These are phyloP conservation scores for Molossus molossus DNA, from an alignment of 2,797 vertebrate species.

Conservation along the genomic window DNA sequence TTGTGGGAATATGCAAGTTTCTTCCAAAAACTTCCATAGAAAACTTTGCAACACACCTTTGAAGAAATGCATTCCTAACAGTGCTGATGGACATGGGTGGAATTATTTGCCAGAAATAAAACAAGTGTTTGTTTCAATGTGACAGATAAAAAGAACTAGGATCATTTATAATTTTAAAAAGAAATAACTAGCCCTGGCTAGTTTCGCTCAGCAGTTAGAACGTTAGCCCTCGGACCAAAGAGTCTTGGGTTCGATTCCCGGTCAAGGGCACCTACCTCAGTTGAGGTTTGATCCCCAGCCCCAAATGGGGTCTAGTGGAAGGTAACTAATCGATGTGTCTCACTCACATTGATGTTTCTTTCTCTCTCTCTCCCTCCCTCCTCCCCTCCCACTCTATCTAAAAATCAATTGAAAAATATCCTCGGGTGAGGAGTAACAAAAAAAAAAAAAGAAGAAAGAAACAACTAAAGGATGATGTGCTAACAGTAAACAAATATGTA, in stretches of 20 bases:
- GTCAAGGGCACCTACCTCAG: too few relatives aligned
- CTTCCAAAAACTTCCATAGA: not conserved
- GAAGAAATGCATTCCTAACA: not conserved
- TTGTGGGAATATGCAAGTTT: not conserved
- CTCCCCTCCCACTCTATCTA: too few relatives aligned
- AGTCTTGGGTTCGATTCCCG: too few relatives aligned
- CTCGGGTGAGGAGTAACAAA: too few relatives aligned
- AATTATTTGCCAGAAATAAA: constrained; percentile 57
- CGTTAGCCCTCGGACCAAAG: too few relatives aligned
- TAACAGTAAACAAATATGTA: constrained; percentile 68
- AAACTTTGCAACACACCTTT: not conserved
- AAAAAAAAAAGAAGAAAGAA: not conserved
- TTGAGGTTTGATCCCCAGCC: too few relatives aligned
- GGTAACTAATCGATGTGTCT: too few relatives aligned
- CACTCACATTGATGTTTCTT: too few relatives aligned
- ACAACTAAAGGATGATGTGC: constrained; percentile 24
- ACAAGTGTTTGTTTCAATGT: constrained; percentile 45
- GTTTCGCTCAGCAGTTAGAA: too few relatives aligned
- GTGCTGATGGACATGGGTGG: not conserved
- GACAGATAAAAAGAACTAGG: constrained; percentile 50
- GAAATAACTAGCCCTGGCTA: not conserved
- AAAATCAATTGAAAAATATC: too few relatives aligned
- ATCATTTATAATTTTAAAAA: constrained; percentile 61
- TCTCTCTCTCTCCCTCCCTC: too few relatives aligned
- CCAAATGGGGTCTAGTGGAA: too few relatives aligned